Conservation (phyloP, 1,140 invertebrate genomes). For the Lerema accius region DNA sequence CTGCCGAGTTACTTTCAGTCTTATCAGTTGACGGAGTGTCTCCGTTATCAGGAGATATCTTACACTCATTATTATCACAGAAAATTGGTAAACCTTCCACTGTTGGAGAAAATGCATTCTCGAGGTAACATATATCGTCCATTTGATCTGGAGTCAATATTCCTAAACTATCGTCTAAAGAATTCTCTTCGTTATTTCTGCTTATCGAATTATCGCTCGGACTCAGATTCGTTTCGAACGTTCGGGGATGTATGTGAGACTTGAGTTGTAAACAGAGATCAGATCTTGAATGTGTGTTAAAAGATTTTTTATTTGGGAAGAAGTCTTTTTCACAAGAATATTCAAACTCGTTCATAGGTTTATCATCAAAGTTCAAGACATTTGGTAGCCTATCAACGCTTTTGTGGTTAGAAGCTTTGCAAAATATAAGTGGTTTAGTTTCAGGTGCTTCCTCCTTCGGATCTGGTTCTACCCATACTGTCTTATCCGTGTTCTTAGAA, state of each 20-base stretch:
- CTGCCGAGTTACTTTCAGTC: conserved; percentile 77
- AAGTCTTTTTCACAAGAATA: conserved; percentile 76
- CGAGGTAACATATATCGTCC: conserved; percentile 87
- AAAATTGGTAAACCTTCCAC: conserved; percentile 78
- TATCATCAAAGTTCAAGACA: conserved; percentile 74
- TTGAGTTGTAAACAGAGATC: conserved; percentile 75
- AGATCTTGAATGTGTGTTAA: conserved; percentile 71
- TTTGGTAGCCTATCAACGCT: conserved; percentile 67
- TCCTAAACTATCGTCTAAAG: conserved; percentile 91
- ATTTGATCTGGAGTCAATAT: conserved; percentile 94
- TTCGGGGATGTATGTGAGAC: conserved; percentile 61
- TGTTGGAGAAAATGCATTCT: conserved; percentile 84
- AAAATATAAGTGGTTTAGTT: conserved; percentile 40
- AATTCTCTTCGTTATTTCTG: conserved; percentile 87
- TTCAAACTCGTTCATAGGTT: conserved; percentile 77
- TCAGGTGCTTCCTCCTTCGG: conserved; percentile 40
- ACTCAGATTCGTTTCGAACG: conserved; percentile 68
- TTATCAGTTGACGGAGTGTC: conserved; percentile 81
- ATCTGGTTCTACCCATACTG: conserved; percentile 48
- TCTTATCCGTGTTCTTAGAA: conserved; percentile 43
- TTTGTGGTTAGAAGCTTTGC: conserved; percentile 49
- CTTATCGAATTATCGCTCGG: conserved; percentile 77
- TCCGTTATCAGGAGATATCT: conserved; percentile 72
- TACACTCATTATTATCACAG: conserved; percentile 69
- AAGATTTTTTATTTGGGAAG: conserved; percentile 59